Evolutionary conservation across 1,140 invertebrate species (phyloP), one percentile per base, ranked within the genome.

Genomic region (Aleiodes sp.): DNA sequence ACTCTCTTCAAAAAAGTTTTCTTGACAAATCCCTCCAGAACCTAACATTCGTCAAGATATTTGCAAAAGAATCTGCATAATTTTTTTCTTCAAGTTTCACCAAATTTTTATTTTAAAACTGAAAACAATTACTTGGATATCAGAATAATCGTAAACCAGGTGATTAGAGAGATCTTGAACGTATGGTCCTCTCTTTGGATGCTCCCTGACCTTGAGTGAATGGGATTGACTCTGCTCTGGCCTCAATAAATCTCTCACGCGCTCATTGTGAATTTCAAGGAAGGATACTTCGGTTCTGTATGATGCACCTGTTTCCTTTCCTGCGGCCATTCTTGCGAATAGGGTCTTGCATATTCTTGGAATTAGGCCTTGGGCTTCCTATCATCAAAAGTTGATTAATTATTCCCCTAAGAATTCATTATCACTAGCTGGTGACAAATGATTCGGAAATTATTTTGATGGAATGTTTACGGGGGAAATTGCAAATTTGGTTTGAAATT

Each of bases 191-290:
- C 93, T 85, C 70, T 92, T 90, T 0, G 96, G 96, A 88, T 99
- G 96, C 85, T 99, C 97, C 10, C 97, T 87, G 19, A 99, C 96
- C 75, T 92, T 88, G 4, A 98, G 86, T 14, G 90, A 91, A 79
- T 94, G 91, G 2, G 91, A 91, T 74, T 87, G 88, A 4, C 86
- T 87, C 71, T 89, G 89, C 77, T 90, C 90, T 63, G 88, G 86
- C 14, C 92, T 91, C 8, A 97, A 84, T 39, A 97, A 86, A 85
- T 96, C 97, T 83, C 94, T 93, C 0, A 98, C 94, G 66, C 92
- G 87, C 84, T 97, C 96, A 78, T 97, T 96, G 84, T 97, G 96
- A 71, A 97, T 97, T 87, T 97, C 95, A 68, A 98, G 82, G 87
- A 97, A 94, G 79, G 92, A 94, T 70, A 94, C 94, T 80, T 94